Evolutionary conservation across 2,888 invertebrate genomes (phyloP).

Genomic region (Sinodicranocentrus sp.): DNA sequence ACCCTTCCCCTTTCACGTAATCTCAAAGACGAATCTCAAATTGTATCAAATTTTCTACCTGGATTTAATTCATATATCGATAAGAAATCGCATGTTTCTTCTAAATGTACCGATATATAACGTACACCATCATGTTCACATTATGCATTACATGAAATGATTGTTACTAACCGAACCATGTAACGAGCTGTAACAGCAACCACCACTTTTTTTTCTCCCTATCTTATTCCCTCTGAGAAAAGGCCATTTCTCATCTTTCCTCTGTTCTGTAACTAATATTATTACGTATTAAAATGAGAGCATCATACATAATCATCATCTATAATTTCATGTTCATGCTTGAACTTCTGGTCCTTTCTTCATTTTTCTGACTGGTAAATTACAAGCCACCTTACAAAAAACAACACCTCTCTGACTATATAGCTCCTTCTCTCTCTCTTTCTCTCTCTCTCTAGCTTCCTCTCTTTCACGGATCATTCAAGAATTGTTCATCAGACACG

Average conservation of each 20-base stretch:
- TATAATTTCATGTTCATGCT: slow-evolving; percentile 22
- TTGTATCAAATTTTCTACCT: slow-evolving; percentile 23
- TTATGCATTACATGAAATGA: slow-evolving; percentile 4
- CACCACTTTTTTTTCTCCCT: neutral
- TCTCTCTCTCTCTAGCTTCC: neutral
- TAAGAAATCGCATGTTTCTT: slow-evolving; percentile 13
- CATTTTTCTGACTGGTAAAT: slow-evolving; percentile 25
- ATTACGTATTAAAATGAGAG: slow-evolving; percentile 34
- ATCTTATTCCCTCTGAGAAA: neutral
- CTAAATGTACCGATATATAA: neutral
- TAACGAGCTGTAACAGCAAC: neutral
- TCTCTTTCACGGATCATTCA: neutral
- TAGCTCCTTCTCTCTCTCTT: neutral
- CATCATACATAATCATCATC: slow-evolving; percentile 29
- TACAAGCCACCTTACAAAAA: neutral
- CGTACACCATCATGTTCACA: slow-evolving; percentile 6
- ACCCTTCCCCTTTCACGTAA: neutral
- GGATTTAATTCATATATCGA: neutral
- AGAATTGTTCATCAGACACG: neutral
- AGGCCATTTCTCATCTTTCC: slow-evolving; percentile 16
- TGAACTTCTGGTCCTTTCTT: slow-evolving; percentile 15
- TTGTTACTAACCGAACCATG: neutral
- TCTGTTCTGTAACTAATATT: slow-evolving; percentile 11
- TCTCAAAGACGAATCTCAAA: slow-evolving; percentile 18
- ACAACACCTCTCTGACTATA: slow-evolving; percentile 11